phyloP scores from a whole-genome alignment of 2,888 invertebrate species.

The Napeogenes inachia region DNA sequence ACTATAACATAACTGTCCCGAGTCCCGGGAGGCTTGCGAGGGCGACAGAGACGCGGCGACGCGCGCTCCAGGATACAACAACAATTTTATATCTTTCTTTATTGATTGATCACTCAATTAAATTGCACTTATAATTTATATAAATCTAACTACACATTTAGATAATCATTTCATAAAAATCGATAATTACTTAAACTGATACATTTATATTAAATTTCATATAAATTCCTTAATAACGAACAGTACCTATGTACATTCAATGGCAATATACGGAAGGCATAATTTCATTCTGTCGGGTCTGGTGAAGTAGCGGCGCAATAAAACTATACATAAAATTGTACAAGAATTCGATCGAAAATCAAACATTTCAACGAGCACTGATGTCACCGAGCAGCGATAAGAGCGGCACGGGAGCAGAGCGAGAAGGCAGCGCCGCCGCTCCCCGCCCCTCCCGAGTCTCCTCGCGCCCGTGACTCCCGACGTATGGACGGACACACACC shows the following conservation, averaged over 20 bases:
- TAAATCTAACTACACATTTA: conserved; percentile 64
- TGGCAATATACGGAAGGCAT: conserved; percentile 38
- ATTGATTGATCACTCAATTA: conserved; percentile 65
- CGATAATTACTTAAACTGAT: conserved; percentile 41
- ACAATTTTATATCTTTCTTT: conserved; percentile 36
- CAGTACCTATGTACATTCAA: conserved; percentile 38
- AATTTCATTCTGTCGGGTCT: conserved; percentile 37
- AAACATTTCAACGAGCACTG: conserved; percentile 28
- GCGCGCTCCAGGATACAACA: conserved; percentile 2
- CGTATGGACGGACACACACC: conserved; percentile 17
- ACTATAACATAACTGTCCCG: not conserved
- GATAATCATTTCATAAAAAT: conserved; percentile 64
- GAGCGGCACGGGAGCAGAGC: conserved; percentile 23
- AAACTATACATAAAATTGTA: conserved; percentile 27
- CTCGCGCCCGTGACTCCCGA: conserved; percentile 28
- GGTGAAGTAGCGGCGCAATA: conserved; percentile 28
- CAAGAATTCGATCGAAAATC: conserved; percentile 29
- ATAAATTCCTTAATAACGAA: conserved; percentile 36
- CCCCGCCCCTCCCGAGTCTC: conserved; percentile 32
- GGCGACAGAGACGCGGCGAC: not conserved
- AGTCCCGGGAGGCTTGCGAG: not conserved
- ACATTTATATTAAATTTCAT: conserved; percentile 40
- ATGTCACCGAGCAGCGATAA: conserved; percentile 28
- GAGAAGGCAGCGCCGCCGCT: conserved; percentile 34
- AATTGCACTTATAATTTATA: conserved; percentile 60